Evolutionary conservation across 2,888 invertebrate genomes (phyloP).

Genomic region (Lasioglossum villosulum): DNA sequence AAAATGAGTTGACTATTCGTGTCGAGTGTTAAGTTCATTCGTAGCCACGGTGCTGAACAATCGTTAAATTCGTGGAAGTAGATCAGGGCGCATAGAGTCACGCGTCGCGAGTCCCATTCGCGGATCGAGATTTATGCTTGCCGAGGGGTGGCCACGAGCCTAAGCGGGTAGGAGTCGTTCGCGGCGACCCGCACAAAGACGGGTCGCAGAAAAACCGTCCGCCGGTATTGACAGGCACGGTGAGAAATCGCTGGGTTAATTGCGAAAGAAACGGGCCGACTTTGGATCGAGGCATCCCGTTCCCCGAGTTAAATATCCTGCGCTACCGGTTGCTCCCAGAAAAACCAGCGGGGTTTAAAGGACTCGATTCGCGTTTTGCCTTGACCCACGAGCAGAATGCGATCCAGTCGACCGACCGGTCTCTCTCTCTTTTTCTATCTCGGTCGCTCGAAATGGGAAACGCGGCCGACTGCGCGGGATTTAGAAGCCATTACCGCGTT

Average conservation of each 20-base stretch:
- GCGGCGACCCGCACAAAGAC: conserved; percentile 46
- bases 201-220: conserved; percentile 54
- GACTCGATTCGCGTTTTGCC: conserved; percentile 39
- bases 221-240: conserved; percentile 72
- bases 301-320: conserved; percentile 61
- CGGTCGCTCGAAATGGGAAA: conserved; percentile 20
- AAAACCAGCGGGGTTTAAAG: conserved; percentile 58
- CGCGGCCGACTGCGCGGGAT: conserved; percentile 17
- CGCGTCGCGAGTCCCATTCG: not conserved
- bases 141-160: not conserved
- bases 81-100: not conserved
- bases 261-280: conserved; percentile 66
- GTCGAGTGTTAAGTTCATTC: too few species aligned
- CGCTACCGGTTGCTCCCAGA: conserved; percentile 55
- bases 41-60: not conserved
- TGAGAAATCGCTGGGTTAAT: conserved; percentile 75
- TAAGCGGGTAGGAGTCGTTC: not conserved
- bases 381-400: conserved; percentile 51
- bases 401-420: not conserved
- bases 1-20: too few species aligned
- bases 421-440: not conserved
- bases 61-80: not conserved
- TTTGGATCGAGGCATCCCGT: conserved; percentile 45
- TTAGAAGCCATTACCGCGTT: conserved; percentile 28
- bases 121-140: not conserved